phyloP scores from a whole-genome alignment of 2,888 invertebrate genomes.

The Protophormia terraenovae region DNA sequence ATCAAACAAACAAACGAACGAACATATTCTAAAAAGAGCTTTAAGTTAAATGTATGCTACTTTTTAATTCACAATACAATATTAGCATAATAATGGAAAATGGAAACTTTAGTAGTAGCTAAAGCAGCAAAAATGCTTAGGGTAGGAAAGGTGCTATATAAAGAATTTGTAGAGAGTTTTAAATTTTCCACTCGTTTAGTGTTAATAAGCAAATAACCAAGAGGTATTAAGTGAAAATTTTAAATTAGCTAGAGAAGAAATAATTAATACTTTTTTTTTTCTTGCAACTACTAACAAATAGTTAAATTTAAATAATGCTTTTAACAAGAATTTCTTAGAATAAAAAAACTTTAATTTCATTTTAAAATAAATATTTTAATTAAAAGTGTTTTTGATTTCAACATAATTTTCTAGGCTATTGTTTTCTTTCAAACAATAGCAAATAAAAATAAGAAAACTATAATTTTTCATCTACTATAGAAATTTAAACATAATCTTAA shows the following conservation, averaged over 20 bases:
- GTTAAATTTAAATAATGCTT: too few species aligned
- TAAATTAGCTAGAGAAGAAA: constrained; percentile 8
- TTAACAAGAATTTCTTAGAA: too few species aligned
- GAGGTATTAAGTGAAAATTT: constrained; percentile 14
- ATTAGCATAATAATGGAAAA: too few species aligned
- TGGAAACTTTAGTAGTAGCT: background rate
- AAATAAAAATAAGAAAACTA: background rate
- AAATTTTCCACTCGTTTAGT: constrained; percentile 6
- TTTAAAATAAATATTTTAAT: too few species aligned
- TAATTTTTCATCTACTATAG: background rate
- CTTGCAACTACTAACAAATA: too few species aligned
- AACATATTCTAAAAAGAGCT: too few species aligned
- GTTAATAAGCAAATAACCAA: constrained; percentile 22
- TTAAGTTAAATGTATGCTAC: background rate
- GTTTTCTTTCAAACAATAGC: background rate
- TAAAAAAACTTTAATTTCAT: too few species aligned
- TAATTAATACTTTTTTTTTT: constrained; percentile 11
- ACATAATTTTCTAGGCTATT: too few species aligned
- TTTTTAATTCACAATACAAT: background rate
- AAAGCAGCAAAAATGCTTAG: too few species aligned
- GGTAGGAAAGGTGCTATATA: too few species aligned
- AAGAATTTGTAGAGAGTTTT: background rate
- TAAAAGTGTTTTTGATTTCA: too few species aligned
- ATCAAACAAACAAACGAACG: too few species aligned
- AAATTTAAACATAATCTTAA: background rate